phyloP scores from a whole-genome alignment of 1,140 invertebrate species.

The Theocolax elegans region DNA sequence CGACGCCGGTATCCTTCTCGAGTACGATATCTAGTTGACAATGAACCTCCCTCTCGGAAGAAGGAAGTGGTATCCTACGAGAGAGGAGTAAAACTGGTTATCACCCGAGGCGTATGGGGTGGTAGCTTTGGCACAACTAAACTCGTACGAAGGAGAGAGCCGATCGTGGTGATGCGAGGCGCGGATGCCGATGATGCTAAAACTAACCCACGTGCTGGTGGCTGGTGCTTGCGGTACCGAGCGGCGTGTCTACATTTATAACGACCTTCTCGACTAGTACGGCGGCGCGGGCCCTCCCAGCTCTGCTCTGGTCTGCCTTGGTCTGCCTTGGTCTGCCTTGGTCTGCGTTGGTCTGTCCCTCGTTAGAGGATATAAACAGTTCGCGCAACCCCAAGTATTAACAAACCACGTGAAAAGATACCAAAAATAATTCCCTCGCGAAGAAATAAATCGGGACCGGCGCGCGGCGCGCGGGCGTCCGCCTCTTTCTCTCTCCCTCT shows the following conservation, averaged over 20 bases:
- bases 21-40: too few relatives aligned
- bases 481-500: neutral
- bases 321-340: neutral
- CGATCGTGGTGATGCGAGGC: conserved; percentile 46
- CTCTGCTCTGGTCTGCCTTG: conserved; percentile 42
- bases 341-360: conserved; percentile 38
- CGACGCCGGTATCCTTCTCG: too few relatives aligned
- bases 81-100: too few relatives aligned
- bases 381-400: conserved; percentile 59
- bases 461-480: conserved; percentile 27
- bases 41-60: too few relatives aligned
- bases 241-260: neutral
- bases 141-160: neutral
- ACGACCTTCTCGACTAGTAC: conserved; percentile 43
- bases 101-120: conserved; percentile 51
- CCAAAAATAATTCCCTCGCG: conserved; percentile 67
- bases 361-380: conserved; percentile 28
- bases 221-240: too few relatives aligned
- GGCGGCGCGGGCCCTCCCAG: neutral
- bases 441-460: conserved; percentile 63
- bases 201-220: neutral
- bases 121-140: conserved; percentile 54
- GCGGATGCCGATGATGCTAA: conserved; percentile 44
- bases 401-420: conserved; percentile 66
- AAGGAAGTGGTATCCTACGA: too few relatives aligned